phyloP scores from a whole-genome alignment of 1,140 invertebrate genomes.

The Brachionus plicatilis region DNA sequence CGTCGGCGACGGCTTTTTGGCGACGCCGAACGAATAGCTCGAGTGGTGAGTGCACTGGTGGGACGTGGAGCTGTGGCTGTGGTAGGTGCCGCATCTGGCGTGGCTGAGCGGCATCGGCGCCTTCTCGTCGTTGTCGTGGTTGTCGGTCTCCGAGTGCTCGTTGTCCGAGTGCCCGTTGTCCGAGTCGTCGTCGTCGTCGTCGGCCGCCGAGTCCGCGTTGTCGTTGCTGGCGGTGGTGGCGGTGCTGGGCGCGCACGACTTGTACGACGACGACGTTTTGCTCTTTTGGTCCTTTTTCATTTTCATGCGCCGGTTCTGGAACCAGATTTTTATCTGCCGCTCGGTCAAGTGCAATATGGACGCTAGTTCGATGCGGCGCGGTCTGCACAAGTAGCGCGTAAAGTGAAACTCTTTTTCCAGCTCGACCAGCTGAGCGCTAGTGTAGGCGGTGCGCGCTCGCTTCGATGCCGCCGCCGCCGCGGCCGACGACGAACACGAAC shows the following conservation, averaged over 20 bases:
- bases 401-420: constrained; percentile 83
- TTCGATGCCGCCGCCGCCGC: constrained; percentile 46
- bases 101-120: not conserved
- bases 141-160: not conserved
- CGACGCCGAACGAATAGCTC: not conserved
- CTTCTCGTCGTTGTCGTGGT: not conserved
- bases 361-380: constrained; percentile 72
- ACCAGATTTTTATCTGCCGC: constrained; percentile 86
- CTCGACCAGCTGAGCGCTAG: constrained; percentile 70
- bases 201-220: not conserved
- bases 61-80: not conserved
- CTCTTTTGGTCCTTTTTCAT: constrained; percentile 68
- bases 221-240: not conserved
- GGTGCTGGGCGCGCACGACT: not conserved
- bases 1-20: not conserved
- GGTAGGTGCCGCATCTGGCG: constrained; percentile 24
- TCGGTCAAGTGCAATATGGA: constrained; percentile 67
- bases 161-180: not conserved
- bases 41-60: constrained; percentile 35
- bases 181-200: not conserved
- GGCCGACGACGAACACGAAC: not conserved
- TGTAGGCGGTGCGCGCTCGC: constrained; percentile 75
- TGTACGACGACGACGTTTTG: not conserved
- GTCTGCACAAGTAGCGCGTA: constrained; percentile 71
- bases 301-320: constrained; percentile 96